phyloP scores from a whole-genome alignment of 1,140 invertebrate genomes.

The Dinoponera quadriceps region DNA sequence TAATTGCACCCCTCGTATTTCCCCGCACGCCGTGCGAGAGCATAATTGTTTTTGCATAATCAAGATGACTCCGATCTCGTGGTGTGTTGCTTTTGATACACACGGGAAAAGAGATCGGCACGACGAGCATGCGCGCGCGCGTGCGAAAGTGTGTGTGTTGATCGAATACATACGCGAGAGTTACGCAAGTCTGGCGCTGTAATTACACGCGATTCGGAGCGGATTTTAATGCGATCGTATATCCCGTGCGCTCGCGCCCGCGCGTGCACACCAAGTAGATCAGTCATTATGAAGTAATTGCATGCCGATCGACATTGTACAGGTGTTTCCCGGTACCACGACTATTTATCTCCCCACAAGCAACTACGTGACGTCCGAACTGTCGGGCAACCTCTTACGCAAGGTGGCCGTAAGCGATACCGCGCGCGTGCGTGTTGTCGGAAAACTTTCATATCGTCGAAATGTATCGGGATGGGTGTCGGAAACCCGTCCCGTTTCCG shows the following conservation, averaged over 20 bases:
- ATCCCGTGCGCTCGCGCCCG: not conserved
- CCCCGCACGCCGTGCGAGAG: slow-evolving; percentile 20
- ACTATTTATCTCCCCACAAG: not conserved
- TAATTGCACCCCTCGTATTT: slow-evolving; percentile 75
- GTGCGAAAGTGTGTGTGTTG: not conserved
- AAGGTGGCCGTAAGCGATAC: not conserved
- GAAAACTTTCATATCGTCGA: not conserved
- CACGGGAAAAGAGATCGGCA: slow-evolving; percentile 25
- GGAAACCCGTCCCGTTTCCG: not conserved
- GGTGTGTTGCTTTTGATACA: slow-evolving; percentile 7
- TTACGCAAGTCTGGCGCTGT: slow-evolving; percentile 39
- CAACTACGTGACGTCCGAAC: not conserved
- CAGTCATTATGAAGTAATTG: slow-evolving; percentile 39
- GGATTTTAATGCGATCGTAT: slow-evolving; percentile 33
- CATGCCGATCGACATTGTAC: slow-evolving; percentile 30
- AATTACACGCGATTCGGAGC: slow-evolving; percentile 40
- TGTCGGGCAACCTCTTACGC: not conserved
- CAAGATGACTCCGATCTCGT: slow-evolving; percentile 61
- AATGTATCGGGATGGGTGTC: not conserved
- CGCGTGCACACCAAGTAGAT: slow-evolving; percentile 4
- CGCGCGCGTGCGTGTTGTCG: not conserved
- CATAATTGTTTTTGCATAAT: slow-evolving; percentile 77
- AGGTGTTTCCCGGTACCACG: not conserved
- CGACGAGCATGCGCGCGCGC: not conserved
- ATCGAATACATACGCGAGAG: not conserved